Conservation (phyloP, 2,888 invertebrate genomes). For the Pteria penguin region DNA sequence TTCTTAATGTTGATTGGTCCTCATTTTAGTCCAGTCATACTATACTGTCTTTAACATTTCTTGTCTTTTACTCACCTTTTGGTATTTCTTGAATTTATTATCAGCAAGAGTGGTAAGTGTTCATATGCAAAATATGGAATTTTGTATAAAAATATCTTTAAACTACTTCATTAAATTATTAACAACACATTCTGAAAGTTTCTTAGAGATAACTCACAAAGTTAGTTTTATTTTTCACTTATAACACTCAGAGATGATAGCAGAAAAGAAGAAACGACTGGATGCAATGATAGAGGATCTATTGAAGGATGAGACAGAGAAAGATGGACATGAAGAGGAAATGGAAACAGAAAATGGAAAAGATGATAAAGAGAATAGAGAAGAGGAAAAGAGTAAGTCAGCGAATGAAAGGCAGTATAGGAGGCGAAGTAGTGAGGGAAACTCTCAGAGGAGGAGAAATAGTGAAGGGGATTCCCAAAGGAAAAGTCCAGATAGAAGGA, state of each 20-base stretch:
- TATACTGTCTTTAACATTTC: too few species aligned
- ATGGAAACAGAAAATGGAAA: constrained; percentile 47
- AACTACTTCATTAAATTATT: too few species aligned
- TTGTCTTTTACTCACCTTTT: too few species aligned
- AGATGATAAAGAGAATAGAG: constrained; percentile 39
- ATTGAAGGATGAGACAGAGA: constrained; percentile 59
- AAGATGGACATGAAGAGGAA: constrained; percentile 57
- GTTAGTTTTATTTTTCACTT: too few species aligned
- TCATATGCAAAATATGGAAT: too few species aligned
- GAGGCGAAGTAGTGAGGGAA: constrained; percentile 23
- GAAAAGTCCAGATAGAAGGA: background rate
- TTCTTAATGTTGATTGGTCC: too few species aligned
- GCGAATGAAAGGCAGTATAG: constrained; percentile 28
- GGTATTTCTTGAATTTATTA: too few species aligned
- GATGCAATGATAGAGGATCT: constrained; percentile 69
- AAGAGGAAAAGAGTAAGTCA: constrained; percentile 23
- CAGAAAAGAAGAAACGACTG: constrained; percentile 62
- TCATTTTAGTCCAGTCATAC: too few species aligned
- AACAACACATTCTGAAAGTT: too few species aligned
- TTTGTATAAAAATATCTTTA: too few species aligned
- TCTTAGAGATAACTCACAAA: too few species aligned
- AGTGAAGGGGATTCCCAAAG: background rate
- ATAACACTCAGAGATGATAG: constrained; percentile 62
- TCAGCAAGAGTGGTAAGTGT: too few species aligned
- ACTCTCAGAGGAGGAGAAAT: constrained; percentile 26